These are phyloP conservation scores for Leontopithecus rosalia DNA, from an alignment of 2,797 vertebrate genomes.

Conservation along the genomic window DNA sequence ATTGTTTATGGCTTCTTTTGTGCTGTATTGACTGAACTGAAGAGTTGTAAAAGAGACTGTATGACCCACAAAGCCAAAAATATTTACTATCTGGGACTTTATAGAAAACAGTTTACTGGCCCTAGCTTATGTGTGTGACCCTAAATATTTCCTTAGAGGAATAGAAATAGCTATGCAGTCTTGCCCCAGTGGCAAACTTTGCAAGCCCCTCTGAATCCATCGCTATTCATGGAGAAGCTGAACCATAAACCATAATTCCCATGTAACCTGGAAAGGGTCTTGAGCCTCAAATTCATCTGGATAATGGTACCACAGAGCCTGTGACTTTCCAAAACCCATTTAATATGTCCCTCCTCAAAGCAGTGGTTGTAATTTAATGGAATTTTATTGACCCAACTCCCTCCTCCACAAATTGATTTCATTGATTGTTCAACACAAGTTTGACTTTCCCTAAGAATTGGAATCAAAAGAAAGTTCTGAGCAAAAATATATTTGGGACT, in stretches of 20 bases:
- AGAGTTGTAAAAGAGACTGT: not conserved
- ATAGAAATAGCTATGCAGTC: not conserved
- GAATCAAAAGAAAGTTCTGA: constrained; percentile 19
- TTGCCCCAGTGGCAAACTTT: not conserved
- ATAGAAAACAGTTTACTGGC: not conserved
- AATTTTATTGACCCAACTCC: not conserved
- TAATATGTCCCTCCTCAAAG: not conserved
- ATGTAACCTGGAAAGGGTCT: not conserved
- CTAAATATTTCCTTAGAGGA: not conserved
- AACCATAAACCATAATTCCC: not conserved
- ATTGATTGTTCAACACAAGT: not conserved
- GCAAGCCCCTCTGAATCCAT: not conserved
- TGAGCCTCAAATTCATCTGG: not conserved
- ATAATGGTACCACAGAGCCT: not conserved
- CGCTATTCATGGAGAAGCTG: not conserved
- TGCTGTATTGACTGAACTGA: not conserved
- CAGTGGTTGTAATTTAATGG: not conserved
- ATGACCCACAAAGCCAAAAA: not conserved
- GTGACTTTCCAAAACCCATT: not conserved
- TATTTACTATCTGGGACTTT: not conserved
- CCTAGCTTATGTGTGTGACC: not conserved
- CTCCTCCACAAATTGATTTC: not conserved
- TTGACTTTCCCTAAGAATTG: not conserved
- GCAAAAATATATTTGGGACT: not conserved
- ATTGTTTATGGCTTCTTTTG: not conserved